Base-by-base conservation (phyloP, 2,888 invertebrate species). In the Fabriciana adippe region DNA sequence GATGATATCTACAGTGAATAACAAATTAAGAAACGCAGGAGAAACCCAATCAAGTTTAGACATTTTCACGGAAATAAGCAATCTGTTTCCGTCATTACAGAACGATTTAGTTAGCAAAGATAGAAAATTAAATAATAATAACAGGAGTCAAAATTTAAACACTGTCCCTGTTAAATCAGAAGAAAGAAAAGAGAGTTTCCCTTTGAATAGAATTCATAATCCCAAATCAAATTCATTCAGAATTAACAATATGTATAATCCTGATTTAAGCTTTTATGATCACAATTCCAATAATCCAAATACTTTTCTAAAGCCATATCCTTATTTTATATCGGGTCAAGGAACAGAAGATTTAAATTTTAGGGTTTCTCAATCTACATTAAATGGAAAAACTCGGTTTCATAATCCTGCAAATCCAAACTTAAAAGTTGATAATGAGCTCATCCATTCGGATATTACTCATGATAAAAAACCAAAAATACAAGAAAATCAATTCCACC, bases 41-140 rank as follows among this genome's bases (percentile, higher is more conserved):
- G 65, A 68, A 47, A 56, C 14, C 60, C 56, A 62, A 11, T 41
- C 47, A 15, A 70, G 61, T 13, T 78, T 78, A n/a, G 78, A 89
- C 65, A 64, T 90, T 0, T 87, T 91, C 50, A 82, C 85, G 50
- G 91, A 91, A 79, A 89, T 87, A 1, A 75, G 76, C 15, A 79
- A 68, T 62, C 69, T 91, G 0, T 90, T 90, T 51, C 79, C 83
- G 2, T 76, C 84, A 72, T 76, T 87, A 64, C 74, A 79, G 41
- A 63, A 67, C 54, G 67, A 61, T 8, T 16, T 26, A 4, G 48
- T 48, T 14, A 41, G 56, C 31, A 66, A 66, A 15, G 85, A 79
- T 69, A 79, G 84, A 62, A 80, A 51, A 45, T 16, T 45, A 21
- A 64, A 16, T 45, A 55, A 59, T 18, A 48, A 35, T 18, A 3